Evolutionary conservation across 2,797 vertebrate species (phyloP), one percentile per base, ranked within the genome.

Genomic region (Sebastes minor): DNA sequence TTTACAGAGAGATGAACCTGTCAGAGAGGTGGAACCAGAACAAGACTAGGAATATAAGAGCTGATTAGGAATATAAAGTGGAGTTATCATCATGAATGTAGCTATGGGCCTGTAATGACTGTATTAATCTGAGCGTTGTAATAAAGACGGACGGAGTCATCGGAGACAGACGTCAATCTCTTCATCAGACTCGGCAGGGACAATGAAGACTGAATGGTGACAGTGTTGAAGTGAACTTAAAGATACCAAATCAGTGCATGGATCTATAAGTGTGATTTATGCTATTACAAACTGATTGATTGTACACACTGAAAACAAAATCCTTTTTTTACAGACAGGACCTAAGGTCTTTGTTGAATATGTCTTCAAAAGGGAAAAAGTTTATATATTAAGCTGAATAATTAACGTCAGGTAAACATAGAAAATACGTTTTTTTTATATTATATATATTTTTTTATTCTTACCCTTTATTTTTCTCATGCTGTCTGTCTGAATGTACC

Each of bases 1-100:
- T 85, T 84, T 81, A 38, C 11, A 84, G 71, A 80, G 73, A 73
- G 28, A 80, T 28, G 60, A 53, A 71, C 8, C 75, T 76, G 78
- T 72, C 80, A 78, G 30, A 38, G n/a, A 73, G 27, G 62, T 22
- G 33, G 72, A 79, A 62, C 61, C 80, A 77, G 49, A 76, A 53
- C 74, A 27, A 65, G 53, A 49, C 10, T 71, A 46, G 42, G 0
- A 46, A 46, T 46, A 46, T 18, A 46, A 46, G 42, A 46, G 42
- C 42, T 46, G 42, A 46, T 46, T 69, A 81, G 66, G 56, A 57
- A 57, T 3, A 75, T 25, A 71, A 62, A 74, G 46, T 32, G 38
- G 42, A 81, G 69, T 62, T 49, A 74, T 33, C 6, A 9, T 70
- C 28, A 35, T 30, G 61, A 70, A 82, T 64, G 28, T 53, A 74